These are phyloP conservation scores for Tryphoninae sp. DNA, from an alignment of 2,888 invertebrate genomes.

Conservation along the genomic window DNA sequence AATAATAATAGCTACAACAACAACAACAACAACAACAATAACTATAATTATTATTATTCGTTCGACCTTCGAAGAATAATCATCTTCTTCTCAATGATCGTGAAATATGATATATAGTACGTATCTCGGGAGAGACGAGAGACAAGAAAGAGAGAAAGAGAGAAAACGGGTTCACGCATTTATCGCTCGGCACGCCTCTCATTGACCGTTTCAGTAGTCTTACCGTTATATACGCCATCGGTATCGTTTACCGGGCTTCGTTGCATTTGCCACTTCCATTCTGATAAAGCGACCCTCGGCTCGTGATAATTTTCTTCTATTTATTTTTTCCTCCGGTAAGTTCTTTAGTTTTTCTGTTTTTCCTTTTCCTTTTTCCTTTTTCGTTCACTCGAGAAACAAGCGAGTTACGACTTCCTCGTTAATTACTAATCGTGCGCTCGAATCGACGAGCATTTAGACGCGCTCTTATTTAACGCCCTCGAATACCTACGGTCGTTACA, in stretches of 20 bases:
- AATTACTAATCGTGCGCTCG: constrained; percentile 75
- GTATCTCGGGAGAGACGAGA: constrained; percentile 6
- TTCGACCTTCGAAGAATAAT: constrained; percentile 4
- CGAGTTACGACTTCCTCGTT: constrained; percentile 78
- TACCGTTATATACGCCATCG: constrained; percentile 74
- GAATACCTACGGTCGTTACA: no score
- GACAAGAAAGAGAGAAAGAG: constrained; percentile 22
- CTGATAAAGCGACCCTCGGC: constrained; percentile 74
- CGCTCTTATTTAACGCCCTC: neutral
- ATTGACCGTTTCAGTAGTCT: constrained; percentile 74
- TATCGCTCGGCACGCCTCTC: constrained; percentile 73
- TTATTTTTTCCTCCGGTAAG: constrained; percentile 1
- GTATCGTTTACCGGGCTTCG: constrained; percentile 32
- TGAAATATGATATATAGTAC: constrained; percentile 19
- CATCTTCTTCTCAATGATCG: constrained; percentile 26
- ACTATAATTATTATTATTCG: constrained; percentile 15
- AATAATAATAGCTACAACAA: constrained; percentile 6
- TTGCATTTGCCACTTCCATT: constrained; percentile 72
- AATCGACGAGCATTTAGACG: neutral
- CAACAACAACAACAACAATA: neutral
- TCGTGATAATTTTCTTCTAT: constrained; percentile 28
- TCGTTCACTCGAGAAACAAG: constrained; percentile 24
- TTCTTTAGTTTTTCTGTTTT: neutral
- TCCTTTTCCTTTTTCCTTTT: constrained; percentile 60
- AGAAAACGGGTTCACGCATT: constrained; percentile 76